Base-by-base conservation (phyloP, 2,797 vertebrate species). In the Oryzias dopingdopingensis region DNA sequence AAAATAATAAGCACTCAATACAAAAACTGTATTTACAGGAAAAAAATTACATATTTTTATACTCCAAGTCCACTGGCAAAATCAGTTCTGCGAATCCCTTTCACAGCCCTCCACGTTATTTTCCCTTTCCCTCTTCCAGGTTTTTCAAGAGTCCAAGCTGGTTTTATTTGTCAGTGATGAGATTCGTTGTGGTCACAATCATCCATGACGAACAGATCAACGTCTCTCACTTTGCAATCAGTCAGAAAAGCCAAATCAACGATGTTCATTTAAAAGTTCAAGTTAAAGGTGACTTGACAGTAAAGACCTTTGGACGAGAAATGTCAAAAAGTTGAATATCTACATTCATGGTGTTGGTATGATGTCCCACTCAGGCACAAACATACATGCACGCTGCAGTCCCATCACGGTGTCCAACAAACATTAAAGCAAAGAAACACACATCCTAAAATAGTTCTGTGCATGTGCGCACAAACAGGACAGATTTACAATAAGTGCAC, bases 11-110 rank as follows among this genome's bases (percentile, higher is more conserved):
- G 78, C 91, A 92, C 92, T 84, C 69, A 51, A 88, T 91, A 91
- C 86, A 91, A 92, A 91, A 85, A 88, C 86, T 72, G 67, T 92
- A 93, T 93, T 89, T 93, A 94, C 92, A 93, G 86, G 32, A 12
- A 37, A 88, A 91, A 91, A 88, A 87, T 86, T 91, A 89, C 87
- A 90, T 78, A 60, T 44, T 45, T 42, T 67, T 57, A 46, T 45
- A 49, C 86, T 51, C 76, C 53, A 67, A 64, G 56, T 80, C 68
- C 46, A 70, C 74, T 74, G 78, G 77, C 70, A 70, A 77, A 76
- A 67, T 48, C 17, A 49, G 48, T 80, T 65, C 65, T 59, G 22
- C 32, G 23, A 74, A 71, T 80, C 75, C 81, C 78, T 80, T 86
- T 85, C 70, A 72, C 70, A 67, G 77, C 77, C 53, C 72, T 69